Conservation (phyloP, 2,113 vertebrate species). For the Perccottus glenii region DNA sequence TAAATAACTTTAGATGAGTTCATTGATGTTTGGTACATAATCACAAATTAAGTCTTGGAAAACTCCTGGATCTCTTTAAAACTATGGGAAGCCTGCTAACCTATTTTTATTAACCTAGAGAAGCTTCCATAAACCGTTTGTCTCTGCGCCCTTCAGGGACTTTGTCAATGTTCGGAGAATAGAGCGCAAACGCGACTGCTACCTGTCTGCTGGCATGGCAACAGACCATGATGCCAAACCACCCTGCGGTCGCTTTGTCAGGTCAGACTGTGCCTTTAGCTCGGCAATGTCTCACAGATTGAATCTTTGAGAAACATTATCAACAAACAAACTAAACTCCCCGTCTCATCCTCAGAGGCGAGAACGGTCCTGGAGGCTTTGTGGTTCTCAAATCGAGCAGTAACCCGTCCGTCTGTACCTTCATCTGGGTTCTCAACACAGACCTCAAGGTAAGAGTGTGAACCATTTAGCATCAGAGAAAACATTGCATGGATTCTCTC, state of each 20-base stretch:
- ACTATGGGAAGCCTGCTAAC: no score
- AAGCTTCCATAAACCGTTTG: neutral
- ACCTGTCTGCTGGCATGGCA: constrained; percentile 91
- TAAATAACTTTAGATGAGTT: no score
- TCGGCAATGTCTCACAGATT: neutral
- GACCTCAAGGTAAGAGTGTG: constrained; percentile 88
- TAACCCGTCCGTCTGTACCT: constrained; percentile 91
- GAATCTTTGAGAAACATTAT: no score
- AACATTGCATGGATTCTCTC: no score
- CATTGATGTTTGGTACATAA: no score
- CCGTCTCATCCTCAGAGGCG: constrained; percentile 79
- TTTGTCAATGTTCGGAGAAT: constrained; percentile 95
- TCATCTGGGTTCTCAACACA: constrained; percentile 97
- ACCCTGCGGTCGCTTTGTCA: constrained; percentile 86
- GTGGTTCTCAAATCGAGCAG: constrained; percentile 88
- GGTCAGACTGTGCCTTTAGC: constrained; percentile 74
- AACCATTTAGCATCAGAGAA: neutral
- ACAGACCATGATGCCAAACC: constrained; percentile 87
- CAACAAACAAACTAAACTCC: neutral
- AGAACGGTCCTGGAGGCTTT: constrained; percentile 96
- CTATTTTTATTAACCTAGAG: no score
- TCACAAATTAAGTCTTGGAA: no score
- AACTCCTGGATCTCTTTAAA: no score
- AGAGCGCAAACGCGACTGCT: constrained; percentile 89
- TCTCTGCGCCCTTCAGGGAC: constrained; percentile 80